phyloP scores from a whole-genome alignment of 2,888 invertebrate species.

The Corbicula japonica region DNA sequence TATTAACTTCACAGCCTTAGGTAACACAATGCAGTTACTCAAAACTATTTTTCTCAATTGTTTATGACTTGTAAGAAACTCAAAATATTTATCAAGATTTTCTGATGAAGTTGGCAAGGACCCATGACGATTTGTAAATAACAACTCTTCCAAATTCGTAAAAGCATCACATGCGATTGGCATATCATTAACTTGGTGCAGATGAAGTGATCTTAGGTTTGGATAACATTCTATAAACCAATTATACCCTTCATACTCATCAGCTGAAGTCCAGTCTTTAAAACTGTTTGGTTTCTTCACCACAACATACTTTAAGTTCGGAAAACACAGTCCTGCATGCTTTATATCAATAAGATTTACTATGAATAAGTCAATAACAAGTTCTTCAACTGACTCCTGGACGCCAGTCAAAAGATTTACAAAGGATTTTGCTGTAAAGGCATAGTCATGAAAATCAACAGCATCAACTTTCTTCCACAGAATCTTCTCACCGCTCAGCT shows the following conservation, averaged over 20 bases:
- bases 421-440: slow-evolving; percentile 53
- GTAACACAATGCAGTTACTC: slow-evolving; percentile 3
- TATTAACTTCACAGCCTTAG: slow-evolving; percentile 4
- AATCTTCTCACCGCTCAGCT: slow-evolving; percentile 56
- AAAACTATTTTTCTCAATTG: too few species aligned
- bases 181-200: too few species aligned
- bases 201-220: too few species aligned
- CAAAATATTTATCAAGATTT: too few species aligned
- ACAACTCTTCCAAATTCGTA: slow-evolving; percentile 36
- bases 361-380: slow-evolving; percentile 50
- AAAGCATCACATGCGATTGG: too few species aligned
- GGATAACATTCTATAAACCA: too few species aligned
- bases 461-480: slow-evolving; percentile 65
- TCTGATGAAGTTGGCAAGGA: not conserved
- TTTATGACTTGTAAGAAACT: too few species aligned
- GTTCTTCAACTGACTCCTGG: slow-evolving; percentile 57
- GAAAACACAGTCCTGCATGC: slow-evolving; percentile 60
- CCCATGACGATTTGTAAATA: slow-evolving; percentile 22
- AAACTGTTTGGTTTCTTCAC: too few species aligned
- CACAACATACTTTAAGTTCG: slow-evolving; percentile 57
- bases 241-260: too few species aligned
- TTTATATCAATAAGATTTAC: slow-evolving; percentile 45
- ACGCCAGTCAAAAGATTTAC: slow-evolving; percentile 45
- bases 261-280: too few species aligned
- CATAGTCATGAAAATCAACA: slow-evolving; percentile 31